Base-by-base conservation (phyloP, 2,113 vertebrate genomes). In the Hippocampus mohnikei region DNA sequence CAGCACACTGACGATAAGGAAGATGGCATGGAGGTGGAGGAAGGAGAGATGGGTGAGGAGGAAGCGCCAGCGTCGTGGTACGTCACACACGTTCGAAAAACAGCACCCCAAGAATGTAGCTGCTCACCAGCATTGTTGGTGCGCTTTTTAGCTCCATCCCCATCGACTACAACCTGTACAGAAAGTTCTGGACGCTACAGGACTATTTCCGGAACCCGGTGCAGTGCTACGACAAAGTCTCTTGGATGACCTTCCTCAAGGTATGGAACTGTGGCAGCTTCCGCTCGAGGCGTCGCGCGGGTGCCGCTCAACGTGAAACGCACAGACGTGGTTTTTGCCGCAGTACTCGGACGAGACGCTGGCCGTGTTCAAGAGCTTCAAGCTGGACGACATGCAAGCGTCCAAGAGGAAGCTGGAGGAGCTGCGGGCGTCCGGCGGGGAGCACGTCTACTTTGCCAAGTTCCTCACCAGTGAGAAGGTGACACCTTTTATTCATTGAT, bases 391-490 rank as follows among this genome's bases (percentile, higher is more conserved):
- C 87, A 97, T 95, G 81, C 97, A 99, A 81, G 97, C 95, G 16
- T 98, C 96, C 21, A 95, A 96, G 81, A 96, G 93, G 79, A 98
- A 98, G 85, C 83, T 96, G 75, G 95, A 98, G 78, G 96, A 98
- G 79, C 88, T 98, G 12, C 95, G 96, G 88, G 92, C 94, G 15
- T 85, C 92, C 1, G 94, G 93, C 67, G 95, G 95, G 71, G 96
- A 98, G 2, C 96, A 99, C 2, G 96, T 98, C 0, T 99, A 99
- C 87, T 99, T 99, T 81, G 96, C 97, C 0, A 99, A 99, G 88
- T 99, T 99, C 84, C 93, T 99, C 76, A 99, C 97, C 70, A 99
- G 96, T 83, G 97, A 99, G 85, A 99, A 98, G 95, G 97, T 99
- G 88, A 29, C 3, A 7, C 3, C 25, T 5, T 3, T 0, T 53